phyloP scores from a whole-genome alignment of 2,113 vertebrate genomes.

The Labeo catla region DNA sequence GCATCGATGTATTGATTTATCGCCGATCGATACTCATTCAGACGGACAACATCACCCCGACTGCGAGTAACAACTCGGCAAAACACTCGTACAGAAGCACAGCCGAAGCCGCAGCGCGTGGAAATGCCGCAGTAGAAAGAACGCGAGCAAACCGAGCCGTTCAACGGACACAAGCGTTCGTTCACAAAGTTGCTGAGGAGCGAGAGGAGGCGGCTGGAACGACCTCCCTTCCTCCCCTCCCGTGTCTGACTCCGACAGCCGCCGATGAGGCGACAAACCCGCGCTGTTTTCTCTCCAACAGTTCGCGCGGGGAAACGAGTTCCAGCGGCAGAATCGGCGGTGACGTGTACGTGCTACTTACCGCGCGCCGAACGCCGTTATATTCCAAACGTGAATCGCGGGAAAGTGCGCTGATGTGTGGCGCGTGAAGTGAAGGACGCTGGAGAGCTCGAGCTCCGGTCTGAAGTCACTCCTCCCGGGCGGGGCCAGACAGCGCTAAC shows the following conservation, averaged over 20 bases:
- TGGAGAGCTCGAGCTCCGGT: background rate
- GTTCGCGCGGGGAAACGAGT: background rate
- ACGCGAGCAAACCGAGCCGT: background rate
- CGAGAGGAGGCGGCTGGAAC: conserved; percentile 8
- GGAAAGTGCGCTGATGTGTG: conserved; percentile 7
- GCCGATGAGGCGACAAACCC: background rate
- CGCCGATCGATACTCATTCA: background rate
- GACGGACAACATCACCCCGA: background rate
- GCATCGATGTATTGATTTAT: background rate
- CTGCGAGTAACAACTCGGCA: background rate
- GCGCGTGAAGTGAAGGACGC: background rate
- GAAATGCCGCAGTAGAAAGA: background rate
- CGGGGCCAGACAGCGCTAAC: background rate
- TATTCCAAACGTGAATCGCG: background rate
- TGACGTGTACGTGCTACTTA: background rate
- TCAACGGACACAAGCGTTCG: conserved; percentile 9
- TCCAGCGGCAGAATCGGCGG: background rate
- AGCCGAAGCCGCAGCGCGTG: background rate
- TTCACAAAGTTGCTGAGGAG: conserved; percentile 27
- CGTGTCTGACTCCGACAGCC: background rate
- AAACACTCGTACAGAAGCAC: background rate
- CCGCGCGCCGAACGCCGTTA: background rate
- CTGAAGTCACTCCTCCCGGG: background rate
- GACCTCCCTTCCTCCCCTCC: conserved; percentile 10
- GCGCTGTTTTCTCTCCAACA: background rate